Conservation (phyloP, 2,888 invertebrate genomes). For the Gerris lacustris region DNA sequence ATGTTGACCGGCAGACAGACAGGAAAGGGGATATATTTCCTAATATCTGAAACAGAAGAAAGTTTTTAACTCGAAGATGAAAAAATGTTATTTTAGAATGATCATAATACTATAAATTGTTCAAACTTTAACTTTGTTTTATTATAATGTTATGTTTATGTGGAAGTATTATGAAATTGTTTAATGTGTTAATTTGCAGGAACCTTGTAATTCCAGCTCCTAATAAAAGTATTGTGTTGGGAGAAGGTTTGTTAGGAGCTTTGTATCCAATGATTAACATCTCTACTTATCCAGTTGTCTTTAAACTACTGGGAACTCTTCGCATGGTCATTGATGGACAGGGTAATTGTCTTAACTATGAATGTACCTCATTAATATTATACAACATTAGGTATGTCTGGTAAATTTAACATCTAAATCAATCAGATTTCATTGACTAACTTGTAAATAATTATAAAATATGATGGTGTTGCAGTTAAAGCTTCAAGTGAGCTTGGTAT, state of each 20-base stretch:
- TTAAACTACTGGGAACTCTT: conserved; percentile 71
- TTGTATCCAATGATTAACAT: conserved; percentile 52
- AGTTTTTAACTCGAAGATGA: too few species aligned
- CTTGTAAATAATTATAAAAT: background rate
- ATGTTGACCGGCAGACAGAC: too few species aligned
- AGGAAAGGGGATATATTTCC: too few species aligned
- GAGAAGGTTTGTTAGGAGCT: conserved; percentile 58
- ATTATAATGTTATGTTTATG: too few species aligned
- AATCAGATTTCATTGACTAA: background rate
- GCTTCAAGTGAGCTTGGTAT: conserved; percentile 51
- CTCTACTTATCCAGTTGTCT: conserved; percentile 64
- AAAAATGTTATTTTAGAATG: too few species aligned
- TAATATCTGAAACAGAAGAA: too few species aligned
- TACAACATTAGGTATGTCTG: conserved; percentile 32
- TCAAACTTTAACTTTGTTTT: too few species aligned
- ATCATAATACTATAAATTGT: too few species aligned
- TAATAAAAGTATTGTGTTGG: conserved; percentile 62
- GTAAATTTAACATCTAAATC: background rate
- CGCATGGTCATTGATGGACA: conserved; percentile 79
- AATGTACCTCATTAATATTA: too few species aligned
- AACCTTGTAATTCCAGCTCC: conserved; percentile 59
- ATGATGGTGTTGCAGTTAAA: conserved; percentile 18
- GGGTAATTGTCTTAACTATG: conserved; percentile 39
- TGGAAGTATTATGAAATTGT: too few species aligned
- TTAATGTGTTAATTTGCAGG: conserved; percentile 33